These are phyloP conservation scores for Meloidogyne hapla DNA, from an alignment of 1,140 invertebrate genomes.

Conservation along the genomic window DNA sequence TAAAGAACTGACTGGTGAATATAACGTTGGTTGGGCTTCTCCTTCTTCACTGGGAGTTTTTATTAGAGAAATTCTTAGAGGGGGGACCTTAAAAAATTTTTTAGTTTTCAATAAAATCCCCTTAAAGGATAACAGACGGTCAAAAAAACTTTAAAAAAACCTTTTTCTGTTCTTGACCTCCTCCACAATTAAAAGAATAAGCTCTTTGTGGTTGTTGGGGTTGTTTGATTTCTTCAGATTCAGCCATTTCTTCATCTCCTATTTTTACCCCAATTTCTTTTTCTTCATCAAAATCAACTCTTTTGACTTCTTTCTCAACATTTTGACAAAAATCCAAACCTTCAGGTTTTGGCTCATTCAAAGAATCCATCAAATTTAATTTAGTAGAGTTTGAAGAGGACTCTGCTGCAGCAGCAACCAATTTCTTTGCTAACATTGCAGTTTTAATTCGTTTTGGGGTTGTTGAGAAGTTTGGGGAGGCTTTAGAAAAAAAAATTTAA, in stretches of 20 bases:
- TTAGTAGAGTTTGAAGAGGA: neutral
- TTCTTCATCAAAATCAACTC: constrained; percentile 7
- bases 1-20: neutral
- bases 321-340: neutral
- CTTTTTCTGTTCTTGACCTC: constrained; percentile 23
- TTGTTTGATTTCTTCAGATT: constrained; percentile 8
- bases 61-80: constrained; percentile 30
- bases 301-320: constrained; percentile 21
- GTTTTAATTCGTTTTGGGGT: constrained; percentile 38
- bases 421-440: constrained; percentile 33
- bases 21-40: neutral
- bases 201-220: neutral
- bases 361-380: neutral
- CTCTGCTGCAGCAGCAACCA: constrained; percentile 32
- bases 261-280: constrained; percentile 1
- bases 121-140: too few species aligned
- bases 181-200: constrained; percentile 1
- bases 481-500: neutral
- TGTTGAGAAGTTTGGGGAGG: constrained; percentile 3
- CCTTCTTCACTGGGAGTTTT: constrained; percentile 41
- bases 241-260: constrained; percentile 7
- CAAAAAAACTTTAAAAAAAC: neutral
- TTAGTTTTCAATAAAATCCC: neutral
- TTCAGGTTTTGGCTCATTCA: neutral
- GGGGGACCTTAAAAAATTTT: constrained; percentile 28